A percentile compares a stretch with the other conserved stretches of the same genome.
phyloP scores from a whole-genome alignment of 2,888 invertebrate species.

The Ophion slaviceki region DNA sequence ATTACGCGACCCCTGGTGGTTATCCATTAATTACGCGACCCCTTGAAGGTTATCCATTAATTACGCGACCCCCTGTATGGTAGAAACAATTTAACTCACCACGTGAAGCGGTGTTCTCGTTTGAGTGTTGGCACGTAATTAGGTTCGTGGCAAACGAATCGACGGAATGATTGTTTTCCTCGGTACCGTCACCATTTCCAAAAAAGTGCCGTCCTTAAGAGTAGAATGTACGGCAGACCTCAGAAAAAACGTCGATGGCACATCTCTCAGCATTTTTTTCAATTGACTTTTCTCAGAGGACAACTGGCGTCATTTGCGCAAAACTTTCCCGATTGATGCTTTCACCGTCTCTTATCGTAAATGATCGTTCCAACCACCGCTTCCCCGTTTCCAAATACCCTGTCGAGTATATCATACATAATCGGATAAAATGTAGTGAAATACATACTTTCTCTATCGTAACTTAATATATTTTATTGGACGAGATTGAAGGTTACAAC shows the following conservation, averaged over 20 bases:
- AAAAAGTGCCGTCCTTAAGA: neutral
- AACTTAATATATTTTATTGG: slow-evolving; percentile 14
- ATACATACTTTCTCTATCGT: neutral
- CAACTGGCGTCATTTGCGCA: neutral
- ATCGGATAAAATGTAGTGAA: slow-evolving; percentile 3
- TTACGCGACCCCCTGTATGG: no score
- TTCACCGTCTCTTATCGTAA: slow-evolving; percentile 31
- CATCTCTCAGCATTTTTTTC: slow-evolving; percentile 13
- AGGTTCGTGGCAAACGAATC: neutral
- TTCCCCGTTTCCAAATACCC: slow-evolving; percentile 41
- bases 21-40: no score
- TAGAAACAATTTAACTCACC: slow-evolving; percentile 24
- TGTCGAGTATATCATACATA: neutral
- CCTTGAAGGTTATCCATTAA: no score
- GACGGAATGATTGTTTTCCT: slow-evolving; percentile 6
- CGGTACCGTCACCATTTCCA: neutral
- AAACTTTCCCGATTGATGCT: slow-evolving; percentile 23
- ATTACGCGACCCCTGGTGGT: no score
- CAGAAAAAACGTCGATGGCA: slow-evolving; percentile 23
- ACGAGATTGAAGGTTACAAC: neutral
- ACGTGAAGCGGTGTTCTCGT: slow-evolving; percentile 2
- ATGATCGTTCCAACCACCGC: slow-evolving; percentile 18
- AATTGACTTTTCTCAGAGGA: slow-evolving; percentile 31
- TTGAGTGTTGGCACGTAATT: neutral
- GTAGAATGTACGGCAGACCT: neutral